These are phyloP conservation scores for Deroptyus accipitrinus DNA, from an alignment of 2,113 vertebrate species.

Conservation along the genomic window DNA sequence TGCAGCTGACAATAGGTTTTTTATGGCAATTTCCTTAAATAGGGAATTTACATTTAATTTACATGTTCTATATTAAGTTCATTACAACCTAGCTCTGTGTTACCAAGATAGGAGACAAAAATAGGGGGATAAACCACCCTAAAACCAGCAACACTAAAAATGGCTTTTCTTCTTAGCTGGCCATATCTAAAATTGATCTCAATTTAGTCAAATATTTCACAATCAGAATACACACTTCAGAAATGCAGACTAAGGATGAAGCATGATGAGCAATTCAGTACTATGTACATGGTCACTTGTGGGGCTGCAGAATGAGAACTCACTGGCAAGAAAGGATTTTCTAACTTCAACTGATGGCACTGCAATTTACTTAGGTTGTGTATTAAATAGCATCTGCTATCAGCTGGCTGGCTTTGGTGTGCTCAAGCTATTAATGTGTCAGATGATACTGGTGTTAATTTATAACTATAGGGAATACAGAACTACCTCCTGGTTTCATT, in stretches of 20 bases:
- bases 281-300: background rate
- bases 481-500: background rate
- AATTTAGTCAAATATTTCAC: background rate
- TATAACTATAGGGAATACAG: background rate
- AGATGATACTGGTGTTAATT: background rate
- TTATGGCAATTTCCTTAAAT: conserved; percentile 9
- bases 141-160: background rate
- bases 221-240: background rate
- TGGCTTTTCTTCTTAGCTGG: background rate
- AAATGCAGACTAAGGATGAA: background rate
- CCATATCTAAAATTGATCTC: background rate
- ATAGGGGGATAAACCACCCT: background rate
- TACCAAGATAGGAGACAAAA: conserved; percentile 7
- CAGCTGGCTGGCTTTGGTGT: background rate
- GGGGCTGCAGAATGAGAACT: background rate
- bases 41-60: conserved; percentile 49
- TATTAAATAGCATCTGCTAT: background rate
- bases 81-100: conserved; percentile 11
- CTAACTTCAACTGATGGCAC: background rate
- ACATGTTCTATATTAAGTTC: conserved; percentile 7
- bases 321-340: background rate
- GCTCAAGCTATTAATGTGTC: background rate
- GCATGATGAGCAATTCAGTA: background rate
- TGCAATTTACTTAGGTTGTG: background rate
- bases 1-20: conserved; percentile 14